These are phyloP conservation scores for Magallana ariakensis DNA, from an alignment of 1,140 invertebrate species.

Conservation along the genomic window DNA sequence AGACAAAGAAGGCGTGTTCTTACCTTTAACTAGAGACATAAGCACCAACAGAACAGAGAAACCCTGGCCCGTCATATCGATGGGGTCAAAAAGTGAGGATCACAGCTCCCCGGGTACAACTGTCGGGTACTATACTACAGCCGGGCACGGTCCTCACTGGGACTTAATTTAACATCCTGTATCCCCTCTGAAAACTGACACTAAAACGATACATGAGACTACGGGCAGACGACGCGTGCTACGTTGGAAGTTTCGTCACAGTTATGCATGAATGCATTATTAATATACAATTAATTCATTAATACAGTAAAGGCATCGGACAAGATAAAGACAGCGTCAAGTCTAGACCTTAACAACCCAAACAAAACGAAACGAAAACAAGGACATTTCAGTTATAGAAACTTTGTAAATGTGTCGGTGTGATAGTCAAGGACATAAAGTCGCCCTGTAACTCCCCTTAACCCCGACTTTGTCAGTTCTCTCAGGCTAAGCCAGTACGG, in stretches of 20 bases:
- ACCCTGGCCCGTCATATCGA: not conserved
- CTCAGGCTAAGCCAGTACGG: too few relatives aligned
- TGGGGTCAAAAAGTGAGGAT: not conserved
- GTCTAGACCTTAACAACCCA: not conserved
- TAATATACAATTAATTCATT: conserved; percentile 22
- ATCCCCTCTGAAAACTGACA: conserved; percentile 11
- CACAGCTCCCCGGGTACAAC: not conserved
- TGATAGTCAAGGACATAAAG: too few relatives aligned
- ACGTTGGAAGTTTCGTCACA: not conserved
- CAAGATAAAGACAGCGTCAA: not conserved
- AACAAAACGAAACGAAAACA: too few relatives aligned
- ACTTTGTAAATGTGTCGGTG: too few relatives aligned
- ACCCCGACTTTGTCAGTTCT: too few relatives aligned
- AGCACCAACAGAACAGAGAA: not conserved
- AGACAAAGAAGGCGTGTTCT: not conserved
- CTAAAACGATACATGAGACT: conserved; percentile 22
- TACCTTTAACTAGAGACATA: not conserved
- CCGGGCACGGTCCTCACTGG: not conserved
- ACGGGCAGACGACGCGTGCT: not conserved
- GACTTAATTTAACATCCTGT: not conserved
- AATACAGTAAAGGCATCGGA: not conserved
- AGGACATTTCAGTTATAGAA: too few relatives aligned
- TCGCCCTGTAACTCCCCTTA: too few relatives aligned
- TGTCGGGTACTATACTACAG: not conserved
- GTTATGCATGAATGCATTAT: conserved; percentile 24